Conservation (phyloP, 2,113 vertebrate species). For the Hymenochirus boettgeri region DNA sequence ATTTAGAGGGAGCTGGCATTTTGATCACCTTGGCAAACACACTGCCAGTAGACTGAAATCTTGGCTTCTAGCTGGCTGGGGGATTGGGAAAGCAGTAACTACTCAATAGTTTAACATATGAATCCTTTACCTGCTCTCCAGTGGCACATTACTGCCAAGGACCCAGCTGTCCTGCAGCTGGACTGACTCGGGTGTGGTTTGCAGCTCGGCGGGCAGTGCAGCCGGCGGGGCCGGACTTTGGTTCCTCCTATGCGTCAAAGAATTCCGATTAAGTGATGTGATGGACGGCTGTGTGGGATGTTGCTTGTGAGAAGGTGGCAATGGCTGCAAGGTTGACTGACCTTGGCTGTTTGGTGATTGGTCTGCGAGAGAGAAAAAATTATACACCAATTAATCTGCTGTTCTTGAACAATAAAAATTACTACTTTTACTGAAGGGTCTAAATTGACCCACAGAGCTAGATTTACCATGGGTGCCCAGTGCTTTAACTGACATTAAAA, state of each 20-base stretch:
- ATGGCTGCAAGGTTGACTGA: conserved; percentile 84
- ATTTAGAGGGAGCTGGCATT: too few relatives aligned
- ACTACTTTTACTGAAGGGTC: conserved; percentile 1
- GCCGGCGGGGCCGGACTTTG: conserved; percentile 90
- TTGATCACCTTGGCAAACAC: too few relatives aligned
- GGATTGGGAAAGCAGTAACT: too few relatives aligned
- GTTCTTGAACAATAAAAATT: conserved; percentile 6
- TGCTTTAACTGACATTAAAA: conserved; percentile 72
- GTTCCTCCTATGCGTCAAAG: conserved; percentile 93
- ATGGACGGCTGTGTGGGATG: conserved; percentile 81
- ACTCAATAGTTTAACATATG: too few relatives aligned
- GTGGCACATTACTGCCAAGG: conserved; percentile 96
- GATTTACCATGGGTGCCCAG: conserved; percentile 69
- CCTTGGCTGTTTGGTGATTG: conserved; percentile 83
- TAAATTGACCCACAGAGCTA: conserved; percentile 59
- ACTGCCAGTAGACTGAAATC: too few relatives aligned
- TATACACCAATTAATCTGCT: conserved; percentile 1
- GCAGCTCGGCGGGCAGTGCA: conserved; percentile 95
- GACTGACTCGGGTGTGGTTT: conserved; percentile 97
- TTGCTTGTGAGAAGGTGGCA: conserved; percentile 85
- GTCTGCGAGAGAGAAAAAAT: conserved; percentile 62
- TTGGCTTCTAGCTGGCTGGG: too few relatives aligned
- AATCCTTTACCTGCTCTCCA: conserved; percentile 90
- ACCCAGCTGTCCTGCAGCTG: conserved; percentile 99
- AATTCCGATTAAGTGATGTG: conserved; percentile 91